Percentiles rank a stretch among this genome's conserved stretches.
Conservation (phyloP, 2,113 vertebrate genomes). For the Sakesphorus luctuosus region DNA sequence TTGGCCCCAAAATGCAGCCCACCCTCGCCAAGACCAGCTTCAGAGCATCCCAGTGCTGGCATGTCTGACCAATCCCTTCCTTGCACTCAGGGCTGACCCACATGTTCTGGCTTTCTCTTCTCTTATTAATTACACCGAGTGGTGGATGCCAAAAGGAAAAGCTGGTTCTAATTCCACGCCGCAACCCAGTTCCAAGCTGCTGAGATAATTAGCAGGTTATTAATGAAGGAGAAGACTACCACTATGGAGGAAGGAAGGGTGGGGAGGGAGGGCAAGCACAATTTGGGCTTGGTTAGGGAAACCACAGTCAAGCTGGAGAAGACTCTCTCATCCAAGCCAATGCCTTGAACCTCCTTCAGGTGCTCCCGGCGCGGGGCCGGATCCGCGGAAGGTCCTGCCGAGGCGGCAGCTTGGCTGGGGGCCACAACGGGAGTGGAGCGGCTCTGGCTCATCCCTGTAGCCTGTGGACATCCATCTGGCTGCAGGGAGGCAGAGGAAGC, state of each 20-base stretch:
- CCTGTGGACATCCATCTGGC: constrained; percentile 1
- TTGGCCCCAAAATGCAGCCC: not conserved
- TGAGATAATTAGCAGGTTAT: constrained; percentile 46
- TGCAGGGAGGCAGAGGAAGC: not conserved
- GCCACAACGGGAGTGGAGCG: rapidly evolving
- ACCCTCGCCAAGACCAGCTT: rapidly evolving
- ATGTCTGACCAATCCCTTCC: not conserved
- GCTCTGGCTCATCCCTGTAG: not conserved
- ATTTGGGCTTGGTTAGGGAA: not conserved
- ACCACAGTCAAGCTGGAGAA: rapidly evolving
- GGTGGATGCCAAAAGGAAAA: constrained; percentile 36
- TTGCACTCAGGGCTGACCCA: not conserved
- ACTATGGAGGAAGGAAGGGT: not conserved
- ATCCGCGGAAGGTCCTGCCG: not conserved
- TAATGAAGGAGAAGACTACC: constrained; percentile 4
- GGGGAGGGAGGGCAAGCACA: not conserved
- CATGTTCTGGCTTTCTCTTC: constrained; percentile 20
- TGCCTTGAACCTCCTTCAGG: rapidly evolving
- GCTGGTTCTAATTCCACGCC: constrained; percentile 42
- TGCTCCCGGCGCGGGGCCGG: rapidly evolving
- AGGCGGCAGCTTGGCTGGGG: not conserved
- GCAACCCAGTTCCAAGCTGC: constrained; percentile 36
- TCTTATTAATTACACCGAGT: constrained; percentile 6
- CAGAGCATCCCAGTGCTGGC: rapidly evolving
- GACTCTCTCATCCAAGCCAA: not conserved